A percentile compares a stretch with the other conserved stretches of the same genome.
phyloP scores from a whole-genome alignment of 37 sponge, comb jelly and placozoan genomes.

The Cliona cf. orientalis region DNA sequence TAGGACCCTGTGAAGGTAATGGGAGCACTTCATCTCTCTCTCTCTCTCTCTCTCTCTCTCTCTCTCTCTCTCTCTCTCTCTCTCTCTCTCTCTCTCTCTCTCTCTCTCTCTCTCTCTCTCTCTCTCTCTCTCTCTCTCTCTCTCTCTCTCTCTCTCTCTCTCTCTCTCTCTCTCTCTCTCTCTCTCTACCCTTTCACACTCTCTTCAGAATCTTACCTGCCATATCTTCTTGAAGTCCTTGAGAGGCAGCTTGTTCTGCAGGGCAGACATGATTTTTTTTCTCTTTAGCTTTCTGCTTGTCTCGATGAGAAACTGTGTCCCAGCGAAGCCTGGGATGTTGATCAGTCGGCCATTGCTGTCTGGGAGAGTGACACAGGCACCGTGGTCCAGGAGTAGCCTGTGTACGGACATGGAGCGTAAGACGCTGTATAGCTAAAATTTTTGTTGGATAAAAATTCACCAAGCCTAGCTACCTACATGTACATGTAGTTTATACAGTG shows the following conservation, averaged over 20 bases:
- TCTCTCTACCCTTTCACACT: neutral
- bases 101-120: constrained; percentile 1
- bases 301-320: constrained; percentile 70
- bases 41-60: constrained; percentile 39
- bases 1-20: constrained; percentile 32
- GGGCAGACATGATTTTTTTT: neutral
- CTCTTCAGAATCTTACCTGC: constrained; percentile 26
- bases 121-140: constrained; percentile 4
- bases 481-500: neutral
- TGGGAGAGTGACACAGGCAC: constrained; percentile 64
- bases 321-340: constrained; percentile 35
- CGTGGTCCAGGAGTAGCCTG: constrained; percentile 58
- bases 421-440: neutral
- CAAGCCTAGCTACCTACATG: neutral
- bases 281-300: constrained; percentile 27
- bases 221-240: constrained; percentile 21
- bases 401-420: neutral
- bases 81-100: neutral
- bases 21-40: neutral
- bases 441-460: neutral
- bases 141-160: constrained; percentile 55
- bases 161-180: constrained; percentile 20
- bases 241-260: neutral
- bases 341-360: constrained; percentile 56
- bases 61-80: constrained; percentile 50